These are phyloP conservation scores for Bufotes viridis DNA, from an alignment of 2,797 vertebrate genomes.

Conservation along the genomic window DNA sequence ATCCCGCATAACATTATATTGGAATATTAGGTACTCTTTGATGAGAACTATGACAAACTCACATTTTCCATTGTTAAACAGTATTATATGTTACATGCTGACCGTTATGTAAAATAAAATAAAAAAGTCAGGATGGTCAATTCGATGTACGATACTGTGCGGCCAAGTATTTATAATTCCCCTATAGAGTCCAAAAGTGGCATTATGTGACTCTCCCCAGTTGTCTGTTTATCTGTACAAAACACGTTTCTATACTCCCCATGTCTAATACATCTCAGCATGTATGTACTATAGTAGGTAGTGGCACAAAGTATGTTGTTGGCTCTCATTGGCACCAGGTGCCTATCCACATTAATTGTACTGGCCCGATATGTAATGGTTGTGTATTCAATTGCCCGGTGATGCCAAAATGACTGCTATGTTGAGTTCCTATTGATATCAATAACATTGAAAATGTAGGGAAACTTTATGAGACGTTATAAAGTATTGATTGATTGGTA, in stretches of 20 bases:
- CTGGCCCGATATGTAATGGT: not conserved
- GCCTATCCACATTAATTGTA: not conserved
- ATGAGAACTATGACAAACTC: conserved; percentile 27
- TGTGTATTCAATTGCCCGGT: not conserved
- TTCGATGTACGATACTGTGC: too few species aligned
- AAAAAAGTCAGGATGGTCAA: not conserved
- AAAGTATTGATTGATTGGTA: too few species aligned
- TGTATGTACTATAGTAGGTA: too few species aligned
- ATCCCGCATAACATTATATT: conserved; percentile 26
- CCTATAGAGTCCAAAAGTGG: not conserved
- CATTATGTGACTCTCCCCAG: not conserved
- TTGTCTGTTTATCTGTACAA: not conserved
- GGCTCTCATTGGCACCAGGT: not conserved
- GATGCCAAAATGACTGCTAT: not conserved
- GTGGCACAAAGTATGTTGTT: too few species aligned
- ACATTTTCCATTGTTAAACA: conserved; percentile 44
- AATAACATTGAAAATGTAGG: too few species aligned
- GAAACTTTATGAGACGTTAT: too few species aligned
- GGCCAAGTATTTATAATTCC: not conserved
- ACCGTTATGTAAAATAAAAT: not conserved
- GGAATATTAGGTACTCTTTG: conserved; percentile 20
- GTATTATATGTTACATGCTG: not conserved
- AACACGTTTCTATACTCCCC: not conserved
- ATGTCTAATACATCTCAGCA: not conserved
- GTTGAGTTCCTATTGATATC: not conserved